Evolutionary conservation across 2,113 vertebrate genomes (phyloP), one percentile per base, ranked within the genome.

Genomic region (Grallaria varia): DNA sequence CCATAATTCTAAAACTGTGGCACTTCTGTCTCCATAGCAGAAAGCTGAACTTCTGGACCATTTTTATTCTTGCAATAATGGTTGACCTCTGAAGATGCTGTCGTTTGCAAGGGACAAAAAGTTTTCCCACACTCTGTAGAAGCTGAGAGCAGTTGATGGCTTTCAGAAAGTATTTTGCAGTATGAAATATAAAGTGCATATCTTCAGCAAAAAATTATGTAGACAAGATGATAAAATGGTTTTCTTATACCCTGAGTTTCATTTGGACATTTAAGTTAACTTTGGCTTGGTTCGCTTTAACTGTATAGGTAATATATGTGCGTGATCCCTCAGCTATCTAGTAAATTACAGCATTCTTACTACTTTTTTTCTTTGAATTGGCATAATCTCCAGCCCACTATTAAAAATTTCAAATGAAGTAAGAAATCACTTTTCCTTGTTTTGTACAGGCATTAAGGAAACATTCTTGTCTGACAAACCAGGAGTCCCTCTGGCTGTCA

Each of bases 11-110:
- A 76, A 89, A 91, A 30, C 24, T 21, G 12, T 86, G 35, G 8
- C 69, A 56, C 9, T 82, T 72, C 19, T 0, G 0, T 25, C 22
- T 80, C 37, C 22, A 11, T 8, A 66, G 19, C 12, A 76, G 30
- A 76, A 8, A 58, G 6, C 16, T 56, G 63, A 84, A 69, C 15
- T 69, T 73, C 14, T 4, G 1, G 52, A 15, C 10, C 33, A n/a
- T 45, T 55, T 85, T 76, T 83, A 68, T 27, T 87, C 89, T 69
- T 15, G 35, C 9, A 35, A 39, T 58, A 92, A 69, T 76, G 6
- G 23, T 58, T 86, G 20, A 82, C 30, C 50, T 15, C 30, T 45
- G 23, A 30, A 90, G 10, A 4, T 56, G 18, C 17, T 68, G 47
- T 10, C 9, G 2, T 63, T 76, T 73, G 35, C 42, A 83, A 52